Evolutionary conservation across 2,113 vertebrate species (phyloP), one percentile per base, ranked within the genome.

Genomic region (Pluvianellus socialis): DNA sequence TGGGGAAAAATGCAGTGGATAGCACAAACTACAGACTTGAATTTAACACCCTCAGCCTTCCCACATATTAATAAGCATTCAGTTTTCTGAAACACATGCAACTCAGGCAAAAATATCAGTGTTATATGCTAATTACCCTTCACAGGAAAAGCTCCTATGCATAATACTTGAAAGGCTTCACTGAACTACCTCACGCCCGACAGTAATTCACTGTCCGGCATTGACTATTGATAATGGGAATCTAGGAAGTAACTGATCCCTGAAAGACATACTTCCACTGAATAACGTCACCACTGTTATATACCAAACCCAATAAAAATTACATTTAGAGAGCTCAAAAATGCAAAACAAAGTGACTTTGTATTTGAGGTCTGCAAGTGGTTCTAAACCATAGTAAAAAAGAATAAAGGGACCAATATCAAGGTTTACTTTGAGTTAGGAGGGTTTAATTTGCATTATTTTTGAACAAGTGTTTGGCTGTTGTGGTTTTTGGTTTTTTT

Each of bases 171-270:
- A 96, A 94, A 91, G 20, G 61, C 94, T 62, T 70, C 83, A 91
- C 52, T 52, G 47, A 95, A 85, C 50, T 32, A 94, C 52, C 63
- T 71, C 58, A 45, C 52, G 62, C 71, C 92, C 67, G 33, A 38
- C 52, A 79, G 72, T 72, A 71, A 96, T 95, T 79, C 76, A 87
- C 76, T 84, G 59, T 42, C 75, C 96, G 58, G 79, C 95, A 90
- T 13, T 86, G 61, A 56, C 47, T 77, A 61, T 20, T 77, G 47
- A 55, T 42, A 96, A 86, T 3, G 88, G 65, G 82, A 86, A 66
- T 85, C 66, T 80, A 58, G 66, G 88, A 81, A 95, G 44, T 58
- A 95, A 94, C 66, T 88, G 77, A 97, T 94, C 77, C 90, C 83
- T 96, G 75, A 96, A 97, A 97, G 70, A 81, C 67, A 35, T 9